A percentile compares a stretch with the other conserved stretches of the same genome.
Evolutionary conservation across 37 sponge, comb jelly and placozoan species (phyloP).

Genomic region (Axinella damicornis): DNA sequence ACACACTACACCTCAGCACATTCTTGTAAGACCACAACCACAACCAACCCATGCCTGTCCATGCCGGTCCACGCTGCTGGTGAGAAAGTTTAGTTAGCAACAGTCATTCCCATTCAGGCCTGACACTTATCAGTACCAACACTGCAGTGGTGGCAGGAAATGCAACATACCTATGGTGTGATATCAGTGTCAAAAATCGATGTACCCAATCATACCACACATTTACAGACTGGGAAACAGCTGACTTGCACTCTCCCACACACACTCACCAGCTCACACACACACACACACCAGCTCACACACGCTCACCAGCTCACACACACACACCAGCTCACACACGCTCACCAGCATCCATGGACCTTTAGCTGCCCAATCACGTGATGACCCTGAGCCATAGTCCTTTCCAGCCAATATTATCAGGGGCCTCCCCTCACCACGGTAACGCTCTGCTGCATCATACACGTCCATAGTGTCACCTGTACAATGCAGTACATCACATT

Average conservation of each 20-base stretch:
- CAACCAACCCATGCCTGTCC: no score
- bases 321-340: constrained; percentile 2
- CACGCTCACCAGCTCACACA: neutral
- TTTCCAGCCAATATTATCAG: constrained; percentile 88
- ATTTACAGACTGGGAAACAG: neutral
- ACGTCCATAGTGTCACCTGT: constrained; percentile 80
- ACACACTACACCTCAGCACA: no score
- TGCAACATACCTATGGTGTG: no score
- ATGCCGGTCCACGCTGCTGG: neutral
- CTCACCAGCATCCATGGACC: constrained; percentile 93
- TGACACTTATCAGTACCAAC: no score
- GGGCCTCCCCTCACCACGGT: constrained; percentile 63
- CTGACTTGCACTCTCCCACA: neutral
- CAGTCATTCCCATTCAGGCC: neutral
- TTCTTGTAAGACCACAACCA: no score
- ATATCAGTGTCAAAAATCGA: no score
- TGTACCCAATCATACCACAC: constrained; percentile 7
- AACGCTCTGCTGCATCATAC: constrained; percentile 90
- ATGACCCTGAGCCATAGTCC: constrained; percentile 96
- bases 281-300: neutral
- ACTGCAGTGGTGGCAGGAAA: no score
- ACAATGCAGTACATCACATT: neutral
- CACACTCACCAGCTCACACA: constrained; percentile 7
- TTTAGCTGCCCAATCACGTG: constrained; percentile 97
- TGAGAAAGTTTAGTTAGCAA: no score